phyloP scores from a whole-genome alignment of 2,888 invertebrate genomes.

The Gastracanthus pulcherrimus region DNA sequence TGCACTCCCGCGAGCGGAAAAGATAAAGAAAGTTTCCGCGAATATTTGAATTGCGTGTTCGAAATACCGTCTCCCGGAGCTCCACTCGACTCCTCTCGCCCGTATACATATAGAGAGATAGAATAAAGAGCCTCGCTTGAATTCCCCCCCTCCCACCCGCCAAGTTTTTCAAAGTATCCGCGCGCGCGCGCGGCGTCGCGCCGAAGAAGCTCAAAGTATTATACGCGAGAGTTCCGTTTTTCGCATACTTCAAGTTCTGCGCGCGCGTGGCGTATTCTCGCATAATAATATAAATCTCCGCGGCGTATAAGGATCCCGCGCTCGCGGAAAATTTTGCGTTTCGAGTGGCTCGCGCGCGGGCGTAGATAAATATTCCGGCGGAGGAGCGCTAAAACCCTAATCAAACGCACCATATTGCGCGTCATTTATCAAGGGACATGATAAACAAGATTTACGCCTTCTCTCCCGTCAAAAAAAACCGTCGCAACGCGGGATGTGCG shows the following conservation, averaged over 20 bases:
- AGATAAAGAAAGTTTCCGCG: slow-evolving; percentile 27
- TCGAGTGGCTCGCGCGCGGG: too few species aligned
- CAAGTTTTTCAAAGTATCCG: too few species aligned
- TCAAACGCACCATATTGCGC: background rate
- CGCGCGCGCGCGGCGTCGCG: too few species aligned
- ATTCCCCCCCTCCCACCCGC: too few species aligned
- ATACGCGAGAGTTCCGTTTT: too few species aligned
- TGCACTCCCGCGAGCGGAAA: background rate
- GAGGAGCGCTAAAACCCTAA: background rate
- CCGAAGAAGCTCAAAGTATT: too few species aligned
- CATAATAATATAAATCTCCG: background rate
- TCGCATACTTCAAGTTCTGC: background rate
- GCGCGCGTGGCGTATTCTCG: background rate
- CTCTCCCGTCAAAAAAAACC: too few species aligned
- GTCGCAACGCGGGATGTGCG: too few species aligned
- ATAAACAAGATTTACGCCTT: too few species aligned
- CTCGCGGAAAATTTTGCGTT: too few species aligned
- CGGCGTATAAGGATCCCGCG: background rate
- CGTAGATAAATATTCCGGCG: background rate
- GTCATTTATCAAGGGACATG: background rate
- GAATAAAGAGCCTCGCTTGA: background rate
- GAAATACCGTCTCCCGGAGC: slow-evolving; percentile 8
- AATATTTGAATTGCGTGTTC: slow-evolving; percentile 23
- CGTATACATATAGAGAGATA: background rate
- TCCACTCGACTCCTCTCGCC: background rate